Percentiles rank a stretch among this genome's conserved stretches.
Evolutionary conservation across 2,113 vertebrate species (phyloP).

Genomic region (Serinus canaria): DNA sequence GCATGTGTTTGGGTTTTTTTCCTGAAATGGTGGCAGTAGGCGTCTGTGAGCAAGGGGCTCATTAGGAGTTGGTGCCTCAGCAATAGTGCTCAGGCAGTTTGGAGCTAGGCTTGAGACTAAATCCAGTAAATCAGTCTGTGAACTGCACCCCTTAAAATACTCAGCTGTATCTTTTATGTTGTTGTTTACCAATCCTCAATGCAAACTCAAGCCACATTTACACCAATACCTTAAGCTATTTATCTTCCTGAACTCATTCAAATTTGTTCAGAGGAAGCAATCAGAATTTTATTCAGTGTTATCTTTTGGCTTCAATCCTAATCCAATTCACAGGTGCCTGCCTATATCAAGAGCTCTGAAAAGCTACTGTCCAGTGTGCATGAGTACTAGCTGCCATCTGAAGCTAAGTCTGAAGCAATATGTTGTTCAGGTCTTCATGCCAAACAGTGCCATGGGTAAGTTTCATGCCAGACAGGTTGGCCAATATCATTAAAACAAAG

Average conservation of each 20-base stretch:
- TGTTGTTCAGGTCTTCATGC: not conserved
- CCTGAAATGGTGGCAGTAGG: not conserved
- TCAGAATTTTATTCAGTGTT: not conserved
- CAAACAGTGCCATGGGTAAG: not conserved
- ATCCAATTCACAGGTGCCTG: not conserved
- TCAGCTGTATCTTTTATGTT: not conserved
- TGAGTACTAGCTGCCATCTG: not conserved
- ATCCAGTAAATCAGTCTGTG: not conserved
- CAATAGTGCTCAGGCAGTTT: not conserved
- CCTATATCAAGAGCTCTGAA: not conserved
- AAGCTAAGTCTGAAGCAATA: not conserved
- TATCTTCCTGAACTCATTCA: not conserved
- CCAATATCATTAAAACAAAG: not conserved
- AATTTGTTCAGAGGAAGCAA: not conserved
- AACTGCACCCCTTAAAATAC: not conserved
- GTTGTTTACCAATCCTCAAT: not conserved
- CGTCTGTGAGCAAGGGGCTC: not conserved
- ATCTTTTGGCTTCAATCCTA: not conserved
- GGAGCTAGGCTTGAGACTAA: not conserved
- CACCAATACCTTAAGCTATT: not conserved
- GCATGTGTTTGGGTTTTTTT: rapidly evolving
- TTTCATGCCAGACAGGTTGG: not conserved
- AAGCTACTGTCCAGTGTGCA: not conserved
- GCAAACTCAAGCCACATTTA: not conserved
- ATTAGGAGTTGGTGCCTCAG: not conserved